Percentiles rank a stretch among this genome's conserved stretches.
Evolutionary conservation across 2,888 invertebrate species (phyloP).

Genomic region (Hirtodrosophila duncani): DNA sequence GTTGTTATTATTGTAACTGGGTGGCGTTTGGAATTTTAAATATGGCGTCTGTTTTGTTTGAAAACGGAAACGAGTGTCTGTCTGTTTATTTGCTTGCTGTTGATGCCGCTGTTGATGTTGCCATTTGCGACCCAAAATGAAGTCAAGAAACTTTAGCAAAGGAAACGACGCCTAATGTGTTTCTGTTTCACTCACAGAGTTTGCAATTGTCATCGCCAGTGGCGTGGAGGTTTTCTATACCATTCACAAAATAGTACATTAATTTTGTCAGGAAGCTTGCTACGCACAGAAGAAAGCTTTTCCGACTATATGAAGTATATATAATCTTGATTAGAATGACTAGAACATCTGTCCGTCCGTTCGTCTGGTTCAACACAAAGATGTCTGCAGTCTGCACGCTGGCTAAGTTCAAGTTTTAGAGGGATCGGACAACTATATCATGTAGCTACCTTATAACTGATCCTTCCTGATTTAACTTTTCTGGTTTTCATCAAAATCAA

Average conservation of each 20-base stretch:
- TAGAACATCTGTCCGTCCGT: too few species aligned
- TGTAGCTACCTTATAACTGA: too few species aligned
- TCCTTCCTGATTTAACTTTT: too few species aligned
- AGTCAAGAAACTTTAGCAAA: conserved; percentile 70
- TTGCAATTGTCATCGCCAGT: conserved; percentile 41
- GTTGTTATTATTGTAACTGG: conserved; percentile 22
- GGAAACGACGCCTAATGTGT: conserved; percentile 67
- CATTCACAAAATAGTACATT: conserved; percentile 7
- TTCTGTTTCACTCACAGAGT: conserved; percentile 33
- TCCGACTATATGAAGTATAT: too few species aligned
- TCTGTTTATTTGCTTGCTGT: conserved; percentile 65
- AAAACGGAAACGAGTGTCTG: conserved; percentile 72
- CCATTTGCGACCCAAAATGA: conserved; percentile 52
- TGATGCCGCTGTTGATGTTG: conserved; percentile 31
- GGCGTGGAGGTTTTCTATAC: conserved; percentile 30
- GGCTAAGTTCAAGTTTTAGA: too few species aligned
- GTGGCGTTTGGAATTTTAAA: conserved; percentile 67
- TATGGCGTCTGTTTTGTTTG: conserved; percentile 74
- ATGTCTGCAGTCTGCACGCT: too few species aligned
- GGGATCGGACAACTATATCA: too few species aligned
- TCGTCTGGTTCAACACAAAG: too few species aligned
- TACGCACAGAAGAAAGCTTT: too few species aligned
- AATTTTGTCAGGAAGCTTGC: too few species aligned
- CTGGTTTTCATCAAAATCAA: too few species aligned
- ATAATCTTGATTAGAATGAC: too few species aligned